Conservation (phyloP, 2,888 invertebrate species). For the Cepaea hortensis region DNA sequence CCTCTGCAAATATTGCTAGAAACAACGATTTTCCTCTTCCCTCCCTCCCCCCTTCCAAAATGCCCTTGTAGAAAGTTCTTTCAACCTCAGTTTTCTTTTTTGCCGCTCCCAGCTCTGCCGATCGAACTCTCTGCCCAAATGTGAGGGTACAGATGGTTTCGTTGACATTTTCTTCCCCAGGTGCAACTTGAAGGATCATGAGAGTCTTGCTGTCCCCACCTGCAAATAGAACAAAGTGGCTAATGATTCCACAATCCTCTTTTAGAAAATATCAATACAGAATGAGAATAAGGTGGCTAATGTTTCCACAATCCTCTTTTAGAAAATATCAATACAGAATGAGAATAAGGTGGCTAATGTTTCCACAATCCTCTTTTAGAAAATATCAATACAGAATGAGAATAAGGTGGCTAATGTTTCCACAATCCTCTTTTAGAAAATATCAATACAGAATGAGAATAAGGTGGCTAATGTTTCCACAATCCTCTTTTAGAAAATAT, state of each 20-base stretch:
- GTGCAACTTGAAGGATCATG: slow-evolving; percentile 79
- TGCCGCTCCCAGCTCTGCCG: slow-evolving; percentile 72
- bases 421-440: too few species aligned
- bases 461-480: too few species aligned
- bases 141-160: slow-evolving; percentile 75
- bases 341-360: too few species aligned
- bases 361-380: too few species aligned
- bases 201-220: slow-evolving; percentile 79
- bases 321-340: too few species aligned
- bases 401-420: too few species aligned
- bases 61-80: not conserved
- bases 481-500: too few species aligned
- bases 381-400: too few species aligned
- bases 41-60: not conserved
- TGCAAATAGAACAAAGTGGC: slow-evolving; percentile 50
- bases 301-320: too few species aligned
- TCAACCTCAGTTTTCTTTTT: slow-evolving; percentile 49
- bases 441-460: too few species aligned
- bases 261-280: too few species aligned
- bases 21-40: not conserved
- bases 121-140: slow-evolving; percentile 73
- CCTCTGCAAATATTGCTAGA: not conserved
- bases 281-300: too few species aligned
- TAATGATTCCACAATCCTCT: not conserved
- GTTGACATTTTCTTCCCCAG: slow-evolving; percentile 77